Conservation (phyloP, 1,140 invertebrate genomes). For the Chymomyza costata region DNA sequence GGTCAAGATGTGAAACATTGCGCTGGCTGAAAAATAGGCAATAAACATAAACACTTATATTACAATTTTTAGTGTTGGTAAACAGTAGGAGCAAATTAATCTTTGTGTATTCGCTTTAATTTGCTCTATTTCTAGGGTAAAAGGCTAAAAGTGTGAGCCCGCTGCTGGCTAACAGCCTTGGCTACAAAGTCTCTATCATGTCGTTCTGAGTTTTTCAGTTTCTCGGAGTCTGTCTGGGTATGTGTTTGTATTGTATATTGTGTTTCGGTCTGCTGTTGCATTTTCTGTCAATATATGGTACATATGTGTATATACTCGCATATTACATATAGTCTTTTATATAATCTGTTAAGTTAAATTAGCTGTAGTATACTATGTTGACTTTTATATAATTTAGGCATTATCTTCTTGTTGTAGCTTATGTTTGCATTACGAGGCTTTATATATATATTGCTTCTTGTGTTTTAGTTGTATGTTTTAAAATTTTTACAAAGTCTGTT, state of each 20-base stretch:
- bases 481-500: slow-evolving; percentile 9
- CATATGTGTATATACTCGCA: slow-evolving; percentile 23
- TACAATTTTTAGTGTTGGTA: no score
- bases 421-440: slow-evolving; percentile 21
- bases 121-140: no score
- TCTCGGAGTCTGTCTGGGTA: no score
- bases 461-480: slow-evolving; percentile 29
- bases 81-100: no score
- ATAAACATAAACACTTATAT: no score
- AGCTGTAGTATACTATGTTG: slow-evolving; percentile 68
- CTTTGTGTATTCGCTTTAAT: not conserved
- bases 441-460: slow-evolving; percentile 36
- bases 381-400: slow-evolving; percentile 31
- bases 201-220: no score
- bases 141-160: no score
- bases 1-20: no score
- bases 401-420: slow-evolving; percentile 19
- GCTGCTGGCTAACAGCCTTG: slow-evolving; percentile 17
- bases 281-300: slow-evolving; percentile 33
- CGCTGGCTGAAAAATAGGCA: no score
- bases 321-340: slow-evolving; percentile 34
- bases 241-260: no score
- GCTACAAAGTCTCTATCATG: slow-evolving; percentile 21
- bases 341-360: slow-evolving; percentile 52
- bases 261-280: slow-evolving; percentile 24